A percentile compares a stretch with the other conserved stretches of the same genome.
These are phyloP conservation scores for Hyla sarda DNA, from an alignment of 2,113 vertebrate genomes.

Conservation along the genomic window DNA sequence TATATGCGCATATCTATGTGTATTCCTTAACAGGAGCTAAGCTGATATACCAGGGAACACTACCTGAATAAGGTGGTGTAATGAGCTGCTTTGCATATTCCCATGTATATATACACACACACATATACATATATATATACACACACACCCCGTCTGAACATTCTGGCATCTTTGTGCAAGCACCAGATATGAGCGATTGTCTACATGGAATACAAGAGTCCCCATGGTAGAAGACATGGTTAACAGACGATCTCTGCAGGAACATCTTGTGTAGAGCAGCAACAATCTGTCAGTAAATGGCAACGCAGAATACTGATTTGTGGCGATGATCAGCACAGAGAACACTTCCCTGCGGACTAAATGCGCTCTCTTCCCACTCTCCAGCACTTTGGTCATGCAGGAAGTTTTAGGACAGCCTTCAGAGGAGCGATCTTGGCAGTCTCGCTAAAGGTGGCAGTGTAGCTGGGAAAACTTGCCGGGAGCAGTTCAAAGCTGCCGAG, in stretches of 20 bases:
- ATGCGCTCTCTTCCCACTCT: slow-evolving; percentile 36
- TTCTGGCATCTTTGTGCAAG: slow-evolving; percentile 19
- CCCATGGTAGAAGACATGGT: not conserved
- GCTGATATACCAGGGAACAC: too few species aligned
- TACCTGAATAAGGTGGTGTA: too few species aligned
- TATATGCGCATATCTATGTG: too few species aligned
- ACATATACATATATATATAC: not conserved
- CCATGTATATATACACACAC: too few species aligned
- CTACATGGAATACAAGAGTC: slow-evolving; percentile 21
- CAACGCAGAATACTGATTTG: slow-evolving; percentile 19
- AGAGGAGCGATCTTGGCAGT: slow-evolving; percentile 27
- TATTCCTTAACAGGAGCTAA: too few species aligned
- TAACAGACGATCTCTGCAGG: slow-evolving; percentile 7
- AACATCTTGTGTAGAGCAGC: slow-evolving; percentile 25
- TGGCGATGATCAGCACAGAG: not conserved
- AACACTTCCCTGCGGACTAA: not conserved
- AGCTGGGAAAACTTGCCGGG: not conserved
- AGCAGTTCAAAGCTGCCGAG: not conserved
- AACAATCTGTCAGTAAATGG: slow-evolving; percentile 30
- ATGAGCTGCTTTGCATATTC: too few species aligned
- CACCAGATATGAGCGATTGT: slow-evolving; percentile 36
- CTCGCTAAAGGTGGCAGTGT: slow-evolving; percentile 40
- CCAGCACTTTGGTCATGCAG: not conserved
- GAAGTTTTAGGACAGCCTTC: slow-evolving; percentile 14
- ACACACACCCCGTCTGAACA: not conserved